Base-by-base conservation (phyloP, 1,140 invertebrate species). In the Hyposmocoma kahamanoa region DNA sequence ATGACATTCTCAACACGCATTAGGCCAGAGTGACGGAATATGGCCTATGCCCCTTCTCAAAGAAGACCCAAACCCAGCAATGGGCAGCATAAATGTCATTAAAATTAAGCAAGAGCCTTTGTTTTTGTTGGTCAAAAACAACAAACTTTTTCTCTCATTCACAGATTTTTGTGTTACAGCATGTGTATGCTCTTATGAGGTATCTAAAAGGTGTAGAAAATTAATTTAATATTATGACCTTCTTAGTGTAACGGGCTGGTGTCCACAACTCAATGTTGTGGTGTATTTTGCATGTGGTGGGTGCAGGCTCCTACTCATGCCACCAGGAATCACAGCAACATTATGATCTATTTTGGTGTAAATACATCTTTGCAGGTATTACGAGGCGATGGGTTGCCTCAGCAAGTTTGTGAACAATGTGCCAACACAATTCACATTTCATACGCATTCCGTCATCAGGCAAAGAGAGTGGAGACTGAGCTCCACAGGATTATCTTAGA, bases 311-410 rank as follows among this genome's bases (percentile, higher is more conserved):
- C 5, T 26, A 26, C 24, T 13, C 1, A 30, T n/a, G 13, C 28
- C 10, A 30, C 10, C 10, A 8, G 6, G 24, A 5, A 26, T 26
- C 24, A 26, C 24, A 26, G 5, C 5, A 11, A 5, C 5, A 26
- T 11, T 26, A 5, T 26, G 11, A 26, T 5, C 24, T 5, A 11
- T 11, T 6, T 26, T 11, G 11, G 5, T 11, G 11, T 34, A 34
- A 34, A 44, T 13, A 36, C 11, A 36, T 17, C 49, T 57, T 43
- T 50, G 17, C 54, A 87, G 83, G 67, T 86, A 1, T 49, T 53
- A 6, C 64, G 64, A 62, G 71, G 72, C 43, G 85, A 87, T 67
- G 75, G 77, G 2, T 55, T 87, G 41, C 85, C 85, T 15, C 79
- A 86, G 56, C 72, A 67, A 22, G 34, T 87, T 13, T 87, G 85